Conservation (phyloP, 53 echinoderm and acorn worm genomes). For the Hippasteria phrygiana region DNA sequence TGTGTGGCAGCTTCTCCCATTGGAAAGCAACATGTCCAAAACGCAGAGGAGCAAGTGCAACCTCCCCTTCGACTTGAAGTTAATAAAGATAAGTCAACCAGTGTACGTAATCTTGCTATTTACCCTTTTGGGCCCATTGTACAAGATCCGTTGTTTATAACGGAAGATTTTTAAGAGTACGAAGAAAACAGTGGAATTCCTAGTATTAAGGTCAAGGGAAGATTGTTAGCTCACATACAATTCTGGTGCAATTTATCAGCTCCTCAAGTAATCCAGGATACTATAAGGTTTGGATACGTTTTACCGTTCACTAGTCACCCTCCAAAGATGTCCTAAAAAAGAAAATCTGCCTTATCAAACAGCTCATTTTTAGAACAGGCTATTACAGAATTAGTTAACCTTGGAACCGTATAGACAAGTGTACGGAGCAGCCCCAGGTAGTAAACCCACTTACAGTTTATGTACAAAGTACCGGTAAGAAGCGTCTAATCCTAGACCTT, state of each 20-base stretch:
- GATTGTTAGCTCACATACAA: background rate
- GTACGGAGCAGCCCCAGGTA: background rate
- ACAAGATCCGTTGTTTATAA: background rate
- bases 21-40: conserved; percentile 28
- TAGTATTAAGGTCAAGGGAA: conserved; percentile 11
- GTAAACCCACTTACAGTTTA: conserved; percentile 62
- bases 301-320: conserved; percentile 9
- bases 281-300: conserved; percentile 11
- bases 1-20: conserved; percentile 35
- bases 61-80: background rate
- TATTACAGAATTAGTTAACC: background rate
- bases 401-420: background rate
- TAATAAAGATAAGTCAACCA: conserved; percentile 3
- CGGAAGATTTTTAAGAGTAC: conserved; percentile 7
- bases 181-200: background rate
- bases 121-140: too few species aligned
- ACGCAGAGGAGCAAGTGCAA: background rate
- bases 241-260: background rate
- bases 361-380: background rate
- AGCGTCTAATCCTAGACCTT: conserved; percentile 63
- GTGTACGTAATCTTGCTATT: background rate
- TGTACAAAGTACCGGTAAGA: conserved; percentile 61
- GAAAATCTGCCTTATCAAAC: conserved; percentile 27
- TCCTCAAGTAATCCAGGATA: background rate
- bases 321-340: background rate